Conservation (phyloP, 2,113 vertebrate genomes). For the Pteronura brasiliensis region DNA sequence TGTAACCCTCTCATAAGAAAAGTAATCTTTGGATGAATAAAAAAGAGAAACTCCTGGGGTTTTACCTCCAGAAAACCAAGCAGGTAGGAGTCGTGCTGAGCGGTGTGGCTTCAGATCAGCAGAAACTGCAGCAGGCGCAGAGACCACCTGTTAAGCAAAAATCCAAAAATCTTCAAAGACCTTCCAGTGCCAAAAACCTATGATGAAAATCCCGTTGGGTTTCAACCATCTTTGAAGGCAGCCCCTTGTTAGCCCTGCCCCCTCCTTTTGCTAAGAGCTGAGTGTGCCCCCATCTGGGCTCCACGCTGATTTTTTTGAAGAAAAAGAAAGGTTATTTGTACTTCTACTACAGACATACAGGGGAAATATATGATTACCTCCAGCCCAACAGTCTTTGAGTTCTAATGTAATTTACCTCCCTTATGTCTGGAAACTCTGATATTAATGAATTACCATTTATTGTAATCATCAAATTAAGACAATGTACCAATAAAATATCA, state of each 20-base stretch:
- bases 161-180: slow-evolving; percentile 86
- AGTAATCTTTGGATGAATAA: slow-evolving; percentile 24
- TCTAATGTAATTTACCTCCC: background rate
- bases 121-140: slow-evolving; percentile 66
- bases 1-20: slow-evolving; percentile 57
- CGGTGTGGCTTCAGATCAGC: slow-evolving; percentile 70
- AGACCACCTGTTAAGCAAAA: slow-evolving; percentile 86
- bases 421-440: background rate
- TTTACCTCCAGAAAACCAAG: slow-evolving; percentile 72
- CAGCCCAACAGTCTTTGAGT: slow-evolving; percentile 31
- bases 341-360: slow-evolving; percentile 36
- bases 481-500: background rate
- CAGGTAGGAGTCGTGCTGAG: slow-evolving; percentile 65
- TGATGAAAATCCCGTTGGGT: slow-evolving; percentile 78
- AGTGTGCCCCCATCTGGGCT: slow-evolving; percentile 68
- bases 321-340: slow-evolving; percentile 75
- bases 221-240: slow-evolving; percentile 80
- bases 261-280: slow-evolving; percentile 64
- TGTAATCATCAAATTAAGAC: background rate
- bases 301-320: slow-evolving; percentile 66
- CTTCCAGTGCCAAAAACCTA: slow-evolving; percentile 75
- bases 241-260: slow-evolving; percentile 45
- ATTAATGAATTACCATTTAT: background rate
- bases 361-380: background rate
- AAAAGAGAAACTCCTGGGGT: slow-evolving; percentile 51